A percentile compares a stretch with the other conserved stretches of the same genome.
Evolutionary conservation across 1,140 invertebrate species (phyloP).

Genomic region (Linepithema humile): DNA sequence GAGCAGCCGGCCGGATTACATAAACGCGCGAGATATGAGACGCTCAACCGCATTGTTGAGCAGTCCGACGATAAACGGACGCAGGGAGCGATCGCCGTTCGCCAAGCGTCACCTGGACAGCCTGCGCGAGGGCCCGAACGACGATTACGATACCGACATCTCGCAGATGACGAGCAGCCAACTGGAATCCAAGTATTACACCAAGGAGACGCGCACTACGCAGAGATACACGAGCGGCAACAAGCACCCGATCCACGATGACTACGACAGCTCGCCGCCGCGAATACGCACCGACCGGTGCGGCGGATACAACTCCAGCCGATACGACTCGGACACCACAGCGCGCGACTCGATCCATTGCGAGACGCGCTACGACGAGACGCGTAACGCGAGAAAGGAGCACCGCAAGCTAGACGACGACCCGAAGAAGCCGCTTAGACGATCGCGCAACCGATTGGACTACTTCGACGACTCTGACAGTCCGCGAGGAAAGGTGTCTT

Average conservation of each 20-base stretch:
- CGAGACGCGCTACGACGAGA: conserved; percentile 75
- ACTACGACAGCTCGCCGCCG: conserved; percentile 81
- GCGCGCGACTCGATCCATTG: conserved; percentile 77
- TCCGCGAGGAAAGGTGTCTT: conserved; percentile 69
- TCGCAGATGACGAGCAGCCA: conserved; percentile 81
- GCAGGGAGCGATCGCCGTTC: conserved; percentile 73
- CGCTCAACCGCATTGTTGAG: conserved; percentile 35
- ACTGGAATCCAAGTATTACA: conserved; percentile 80
- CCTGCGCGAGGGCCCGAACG: conserved; percentile 76
- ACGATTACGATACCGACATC: conserved; percentile 82
- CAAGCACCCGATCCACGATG: conserved; percentile 75
- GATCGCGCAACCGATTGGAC: conserved; percentile 78
- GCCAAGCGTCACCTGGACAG: conserved; percentile 74
- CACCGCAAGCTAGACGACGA: conserved; percentile 68
- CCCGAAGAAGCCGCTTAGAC: conserved; percentile 76
- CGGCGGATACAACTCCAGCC: conserved; percentile 76
- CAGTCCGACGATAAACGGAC: conserved; percentile 64
- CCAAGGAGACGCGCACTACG: conserved; percentile 79
- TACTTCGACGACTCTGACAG: conserved; percentile 81
- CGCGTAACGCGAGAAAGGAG: conserved; percentile 72
- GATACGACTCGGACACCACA: conserved; percentile 82
- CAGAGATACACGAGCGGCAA: conserved; percentile 75
- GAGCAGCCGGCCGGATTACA: conserved; percentile 74
- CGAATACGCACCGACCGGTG: conserved; percentile 72
- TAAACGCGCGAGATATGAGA: conserved; percentile 71